Percentiles rank a stretch among this genome's conserved stretches.
These are phyloP conservation scores for Rallus limicola DNA, from an alignment of 2,113 vertebrate species.

Conservation along the genomic window DNA sequence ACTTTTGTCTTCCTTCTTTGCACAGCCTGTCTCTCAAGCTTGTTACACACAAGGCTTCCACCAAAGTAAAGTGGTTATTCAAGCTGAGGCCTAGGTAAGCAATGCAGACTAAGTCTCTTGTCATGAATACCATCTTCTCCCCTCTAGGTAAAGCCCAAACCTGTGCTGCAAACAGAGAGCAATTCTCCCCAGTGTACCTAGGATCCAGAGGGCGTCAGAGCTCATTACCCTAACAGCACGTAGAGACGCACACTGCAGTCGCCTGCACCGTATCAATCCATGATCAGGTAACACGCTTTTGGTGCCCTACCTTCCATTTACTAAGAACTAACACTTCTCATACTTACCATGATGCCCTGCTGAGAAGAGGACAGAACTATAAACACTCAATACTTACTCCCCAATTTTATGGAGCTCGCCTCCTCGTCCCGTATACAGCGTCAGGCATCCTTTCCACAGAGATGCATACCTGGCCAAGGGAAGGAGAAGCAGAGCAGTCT, in stretches of 20 bases:
- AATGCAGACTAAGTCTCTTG: background rate
- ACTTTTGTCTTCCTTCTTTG: background rate
- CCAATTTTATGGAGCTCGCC: conserved; percentile 98
- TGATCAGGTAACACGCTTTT: background rate
- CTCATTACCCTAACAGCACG: conserved; percentile 2
- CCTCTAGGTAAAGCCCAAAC: background rate
- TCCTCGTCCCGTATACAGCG: conserved; percentile 94
- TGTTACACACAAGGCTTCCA: background rate
- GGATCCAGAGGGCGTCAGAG: conserved; percentile 32
- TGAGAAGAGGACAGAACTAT: background rate
- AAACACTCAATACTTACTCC: conserved; percentile 87
- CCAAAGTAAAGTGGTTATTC: background rate
- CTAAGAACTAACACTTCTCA: background rate
- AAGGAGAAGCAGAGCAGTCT: background rate
- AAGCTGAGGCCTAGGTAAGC: background rate
- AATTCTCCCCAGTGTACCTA: conserved; percentile 45
- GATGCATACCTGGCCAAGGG: conserved; percentile 87
- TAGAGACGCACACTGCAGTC: conserved; percentile 30
- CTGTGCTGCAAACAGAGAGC: background rate
- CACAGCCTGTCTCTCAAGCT: background rate
- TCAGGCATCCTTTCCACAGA: conserved; percentile 97
- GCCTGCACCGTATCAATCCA: conserved; percentile 24
- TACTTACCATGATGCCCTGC: background rate
- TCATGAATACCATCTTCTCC: background rate
- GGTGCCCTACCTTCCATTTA: background rate